Base-by-base conservation (phyloP, 2,888 invertebrate species). In the Marasmarcha lunaedactyla region DNA sequence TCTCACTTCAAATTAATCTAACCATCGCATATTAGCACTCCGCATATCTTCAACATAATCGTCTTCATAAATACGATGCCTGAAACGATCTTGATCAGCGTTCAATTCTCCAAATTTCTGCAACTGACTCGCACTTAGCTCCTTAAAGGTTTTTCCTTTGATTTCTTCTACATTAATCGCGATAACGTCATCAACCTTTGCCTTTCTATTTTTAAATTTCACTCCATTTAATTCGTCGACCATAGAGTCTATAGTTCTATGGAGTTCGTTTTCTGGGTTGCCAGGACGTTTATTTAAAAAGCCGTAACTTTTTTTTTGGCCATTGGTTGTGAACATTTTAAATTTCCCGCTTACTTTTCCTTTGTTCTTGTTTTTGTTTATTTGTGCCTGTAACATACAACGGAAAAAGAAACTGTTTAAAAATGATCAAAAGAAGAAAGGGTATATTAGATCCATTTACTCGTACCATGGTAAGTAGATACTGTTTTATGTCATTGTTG, bases 191-290 rank as follows among this genome's bases (percentile, higher is more conserved):
- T 49, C 47, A n/a, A 15, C 25, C 11, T 30, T 40, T 13, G 34
- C 20, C 11, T 15, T 42, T 49, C 43, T 15, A 9, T 47, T 51
- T 20, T 20, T 20, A 15, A 40, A 45, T 41, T 55, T 55, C 20
- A 39, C 44, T 40, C 61, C 63, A 43, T 67, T 64, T 2, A 78
- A 58, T 10, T 78, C 72, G 1, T 57, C 45, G 1, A 59, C 64
- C 62, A 83, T 67, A 50, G 69, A 60, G 59, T 76, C 71, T 43
- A 83, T 49, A 40, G 70, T 60, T 46, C 63, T 54, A 40, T 74
- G 71, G 0, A 78, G 54, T 2, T 70, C 67, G 50, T 71, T 71
- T 2, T 63, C 63, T 0, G 67, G 59, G 57, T 71, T 69, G 52
- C 66, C 62, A 48, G 69, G 61, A 1, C 70, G 56, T 37, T 65